A percentile compares a stretch with the other conserved stretches of the same genome.
These are phyloP conservation scores for Pheosia gnoma DNA, from an alignment of 2,888 invertebrate genomes.

Conservation along the genomic window DNA sequence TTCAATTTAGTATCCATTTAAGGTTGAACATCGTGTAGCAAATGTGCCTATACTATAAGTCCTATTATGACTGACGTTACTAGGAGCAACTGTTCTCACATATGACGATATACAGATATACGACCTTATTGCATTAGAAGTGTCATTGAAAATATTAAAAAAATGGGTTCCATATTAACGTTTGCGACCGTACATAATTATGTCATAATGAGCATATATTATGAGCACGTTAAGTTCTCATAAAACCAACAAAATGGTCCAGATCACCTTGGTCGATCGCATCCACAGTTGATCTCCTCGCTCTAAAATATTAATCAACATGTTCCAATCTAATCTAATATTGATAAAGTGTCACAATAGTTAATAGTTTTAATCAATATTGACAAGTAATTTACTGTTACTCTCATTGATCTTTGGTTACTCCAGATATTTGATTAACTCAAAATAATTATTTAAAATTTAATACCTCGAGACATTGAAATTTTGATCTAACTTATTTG, in stretches of 20 bases:
- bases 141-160: too few relatives aligned
- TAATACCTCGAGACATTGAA: too few relatives aligned
- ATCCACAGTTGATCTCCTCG: neutral
- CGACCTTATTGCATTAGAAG: too few relatives aligned
- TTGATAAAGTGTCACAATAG: slow-evolving; percentile 12
- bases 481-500: too few relatives aligned
- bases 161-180: too few relatives aligned
- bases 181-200: too few relatives aligned
- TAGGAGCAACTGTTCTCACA: too few relatives aligned
- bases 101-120: too few relatives aligned
- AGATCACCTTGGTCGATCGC: neutral
- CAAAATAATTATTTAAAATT: neutral
- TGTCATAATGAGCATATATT: neutral
- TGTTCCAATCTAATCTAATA: neutral
- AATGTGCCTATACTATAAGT: too few relatives aligned
- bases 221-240: neutral
- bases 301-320: neutral
- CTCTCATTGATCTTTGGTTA: slow-evolving; percentile 11
- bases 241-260: neutral
- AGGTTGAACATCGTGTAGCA: too few relatives aligned
- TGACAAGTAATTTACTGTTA: neutral
- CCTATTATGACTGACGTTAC: too few relatives aligned
- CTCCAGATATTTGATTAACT: slow-evolving; percentile 14
- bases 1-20: too few relatives aligned
- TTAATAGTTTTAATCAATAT: slow-evolving; percentile 13